Conservation (phyloP, 2,797 vertebrate genomes). For the Clarias pachynema region DNA sequence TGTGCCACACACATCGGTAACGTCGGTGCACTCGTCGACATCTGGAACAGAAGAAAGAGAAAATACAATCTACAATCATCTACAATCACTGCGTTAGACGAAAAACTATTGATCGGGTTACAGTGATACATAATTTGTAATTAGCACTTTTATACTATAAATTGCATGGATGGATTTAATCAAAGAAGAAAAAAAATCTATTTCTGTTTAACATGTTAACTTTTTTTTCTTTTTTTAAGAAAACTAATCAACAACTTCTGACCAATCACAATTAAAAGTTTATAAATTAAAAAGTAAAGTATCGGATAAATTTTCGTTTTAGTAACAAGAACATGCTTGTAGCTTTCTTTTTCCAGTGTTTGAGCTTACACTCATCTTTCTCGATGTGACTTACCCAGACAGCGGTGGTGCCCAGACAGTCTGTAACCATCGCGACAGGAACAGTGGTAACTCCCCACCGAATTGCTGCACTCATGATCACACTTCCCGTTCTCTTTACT, state of each 20-base stretch:
- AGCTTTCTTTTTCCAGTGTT: background rate
- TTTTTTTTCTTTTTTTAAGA: no score
- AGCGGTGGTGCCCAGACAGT: conserved; percentile 78
- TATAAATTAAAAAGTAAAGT: background rate
- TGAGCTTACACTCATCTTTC: no score
- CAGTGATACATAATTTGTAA: no score
- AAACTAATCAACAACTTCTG: background rate
- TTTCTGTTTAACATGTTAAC: no score
- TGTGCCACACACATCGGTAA: conserved; percentile 81
- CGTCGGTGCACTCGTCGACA: conserved; percentile 82
- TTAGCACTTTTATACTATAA: no score
- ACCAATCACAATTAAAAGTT: background rate
- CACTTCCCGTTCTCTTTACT: conserved; percentile 80
- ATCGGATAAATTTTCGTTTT: background rate
- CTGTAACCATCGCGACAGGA: conserved; percentile 85
- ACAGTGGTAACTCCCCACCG: conserved; percentile 88
- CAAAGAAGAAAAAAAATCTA: background rate
- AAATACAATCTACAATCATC: background rate
- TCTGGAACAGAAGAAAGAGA: conserved; percentile 72
- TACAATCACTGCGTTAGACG: no score
- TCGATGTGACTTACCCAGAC: conserved; percentile 78
- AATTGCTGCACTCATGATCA: conserved; percentile 88
- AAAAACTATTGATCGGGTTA: no score
- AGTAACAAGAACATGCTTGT: background rate
- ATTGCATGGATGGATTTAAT: background rate